A percentile compares a stretch with the other conserved stretches of the same genome.
phyloP scores from a whole-genome alignment of 2,113 vertebrate species.

The Vimba vimba region DNA sequence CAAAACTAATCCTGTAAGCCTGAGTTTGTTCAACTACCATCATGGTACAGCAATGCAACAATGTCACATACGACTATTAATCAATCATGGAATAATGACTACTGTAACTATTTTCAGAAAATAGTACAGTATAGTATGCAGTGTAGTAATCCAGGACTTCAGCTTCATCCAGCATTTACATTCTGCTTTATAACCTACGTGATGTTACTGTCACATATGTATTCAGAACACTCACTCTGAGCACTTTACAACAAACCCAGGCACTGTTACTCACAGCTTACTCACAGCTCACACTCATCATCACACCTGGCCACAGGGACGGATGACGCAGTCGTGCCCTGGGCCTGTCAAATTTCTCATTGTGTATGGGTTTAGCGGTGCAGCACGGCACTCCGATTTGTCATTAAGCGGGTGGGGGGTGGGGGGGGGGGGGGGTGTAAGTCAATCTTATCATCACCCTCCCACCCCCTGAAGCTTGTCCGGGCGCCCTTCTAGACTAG shows the following conservation, averaged over 20 bases:
- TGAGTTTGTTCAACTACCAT: too few relatives aligned
- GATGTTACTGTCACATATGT: slow-evolving; percentile 66
- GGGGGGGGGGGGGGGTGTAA: too few relatives aligned
- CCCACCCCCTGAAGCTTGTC: neutral
- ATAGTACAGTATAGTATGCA: too few relatives aligned
- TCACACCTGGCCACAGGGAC: neutral
- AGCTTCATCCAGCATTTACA: neutral
- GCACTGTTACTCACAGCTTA: neutral
- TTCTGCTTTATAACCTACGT: slow-evolving; percentile 75
- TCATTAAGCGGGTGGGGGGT: too few relatives aligned
- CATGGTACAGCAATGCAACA: neutral
- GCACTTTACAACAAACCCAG: slow-evolving; percentile 65
- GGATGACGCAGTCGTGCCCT: too few relatives aligned
- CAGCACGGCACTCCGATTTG: too few relatives aligned
- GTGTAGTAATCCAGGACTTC: neutral
- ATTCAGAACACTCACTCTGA: slow-evolving; percentile 65
- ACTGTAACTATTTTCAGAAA: too few relatives aligned
- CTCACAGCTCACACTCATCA: slow-evolving; percentile 23
- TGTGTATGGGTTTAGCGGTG: too few relatives aligned
- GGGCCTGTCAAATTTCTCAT: too few relatives aligned
- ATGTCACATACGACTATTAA: neutral
- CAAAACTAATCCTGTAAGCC: too few relatives aligned
- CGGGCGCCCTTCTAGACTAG: too few relatives aligned
- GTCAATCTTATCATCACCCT: neutral
- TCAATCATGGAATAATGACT: neutral